Percentiles rank a stretch among this genome's conserved stretches.
Evolutionary conservation across 1,140 invertebrate genomes (phyloP).

Genomic region (Helicoverpa zea): DNA sequence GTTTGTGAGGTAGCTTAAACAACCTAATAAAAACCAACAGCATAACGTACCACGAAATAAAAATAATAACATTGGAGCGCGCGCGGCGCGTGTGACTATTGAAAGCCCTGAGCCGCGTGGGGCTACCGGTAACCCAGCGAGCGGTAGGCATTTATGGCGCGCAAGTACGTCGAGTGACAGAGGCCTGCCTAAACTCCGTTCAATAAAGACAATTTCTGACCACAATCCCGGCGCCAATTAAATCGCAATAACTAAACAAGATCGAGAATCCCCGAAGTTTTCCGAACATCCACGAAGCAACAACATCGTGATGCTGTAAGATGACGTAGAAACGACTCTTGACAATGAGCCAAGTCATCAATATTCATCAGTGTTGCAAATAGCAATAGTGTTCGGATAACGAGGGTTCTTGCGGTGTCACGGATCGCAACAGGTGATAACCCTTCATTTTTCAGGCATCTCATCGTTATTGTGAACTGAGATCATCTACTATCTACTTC

Average conservation of each 20-base stretch:
- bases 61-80: too few species aligned
- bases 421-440: constrained; percentile 58
- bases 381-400: constrained; percentile 49
- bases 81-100: too few species aligned
- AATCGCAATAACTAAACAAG: constrained; percentile 16
- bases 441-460: constrained; percentile 54
- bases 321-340: constrained; percentile 20
- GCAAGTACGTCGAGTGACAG: too few species aligned
- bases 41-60: too few species aligned
- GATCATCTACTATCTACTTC: neutral
- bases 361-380: constrained; percentile 50
- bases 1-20: too few species aligned
- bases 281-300: constrained; percentile 12
- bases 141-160: too few species aligned
- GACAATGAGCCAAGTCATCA: constrained; percentile 51
- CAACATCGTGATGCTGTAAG: neutral
- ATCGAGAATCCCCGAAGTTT: neutral
- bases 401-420: constrained; percentile 37
- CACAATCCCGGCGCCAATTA: constrained; percentile 34
- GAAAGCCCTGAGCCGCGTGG: too few species aligned
- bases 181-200: neutral
- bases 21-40: too few species aligned
- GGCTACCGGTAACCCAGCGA: too few species aligned
- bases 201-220: constrained; percentile 24
- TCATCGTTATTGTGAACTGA: constrained; percentile 40